Evolutionary conservation across 2,888 invertebrate species (phyloP), one percentile per base, ranked within the genome.

Genomic region (Choristoneura rosaceana): DNA sequence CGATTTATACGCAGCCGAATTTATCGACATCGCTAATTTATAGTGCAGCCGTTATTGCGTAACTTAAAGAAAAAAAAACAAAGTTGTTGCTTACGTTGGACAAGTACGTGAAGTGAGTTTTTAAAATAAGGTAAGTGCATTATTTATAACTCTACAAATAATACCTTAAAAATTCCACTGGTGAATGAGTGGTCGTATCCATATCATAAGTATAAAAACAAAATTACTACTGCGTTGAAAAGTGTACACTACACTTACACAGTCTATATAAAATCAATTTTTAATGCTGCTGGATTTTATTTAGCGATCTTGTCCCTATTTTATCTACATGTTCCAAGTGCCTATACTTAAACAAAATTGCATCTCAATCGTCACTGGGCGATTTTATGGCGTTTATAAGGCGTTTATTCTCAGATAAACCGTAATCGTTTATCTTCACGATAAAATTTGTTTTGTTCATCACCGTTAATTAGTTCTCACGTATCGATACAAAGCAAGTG

Each of bases 1-100:
- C 90, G 91, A 93, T 92, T 93, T 93, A 93, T 92, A 88, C 84
- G 88, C 85, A 88, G 89, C 92, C 91, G 89, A 93, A 93, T 93
- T 92, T 93, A 93, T 93, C 88, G 92, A 91, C 89, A 89, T 81
- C 79, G 79, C 81, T 88, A 84, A 92, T 92, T 91, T 92, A 91
- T 88, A 87, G 84, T 81, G 81, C 79, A 81, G 80, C 77, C 79
- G 81, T 82, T 85, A 82, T 81, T 75, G 52, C 52, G 74, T 68
- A 60, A 10, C n/a, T 55, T 12, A 55, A 52, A 17, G 17, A 15
- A 15, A 17, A 12, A 12, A 4, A 12, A 12, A 3, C 55, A 25
- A 25, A 55, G 10, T 50, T 17, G 52, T 9, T n/a, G 8, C 52
- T 5, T 17, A 3, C n/a, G 4, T 5, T 3, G 1, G 0, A 0